phyloP scores from a whole-genome alignment of 2,797 vertebrate genomes.

The Eulemur coronatus region DNA sequence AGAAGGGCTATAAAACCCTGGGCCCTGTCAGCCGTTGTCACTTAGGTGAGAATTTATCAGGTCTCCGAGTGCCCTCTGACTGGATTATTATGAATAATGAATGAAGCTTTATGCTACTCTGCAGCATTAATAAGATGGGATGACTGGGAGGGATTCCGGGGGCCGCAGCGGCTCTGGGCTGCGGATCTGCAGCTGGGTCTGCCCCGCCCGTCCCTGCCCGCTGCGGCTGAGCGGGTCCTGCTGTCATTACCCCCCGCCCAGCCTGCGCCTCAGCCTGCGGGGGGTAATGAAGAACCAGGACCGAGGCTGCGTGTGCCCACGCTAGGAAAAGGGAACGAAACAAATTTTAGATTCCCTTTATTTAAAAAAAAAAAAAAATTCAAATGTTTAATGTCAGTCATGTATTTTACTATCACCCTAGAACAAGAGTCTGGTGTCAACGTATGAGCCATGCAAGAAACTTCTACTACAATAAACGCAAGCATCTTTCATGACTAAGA shows the following conservation, averaged over 20 bases:
- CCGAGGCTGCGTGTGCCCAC: not conserved
- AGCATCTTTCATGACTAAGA: not conserved
- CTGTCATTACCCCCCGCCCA: constrained; percentile 70
- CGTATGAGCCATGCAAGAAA: not conserved
- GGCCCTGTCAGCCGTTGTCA: constrained; percentile 99
- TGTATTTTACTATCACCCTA: not conserved
- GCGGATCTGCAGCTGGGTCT: constrained; percentile 83
- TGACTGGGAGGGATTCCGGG: constrained; percentile 86
- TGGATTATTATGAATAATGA: constrained; percentile 98
- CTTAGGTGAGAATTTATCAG: constrained; percentile 98
- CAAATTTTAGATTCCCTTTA: not conserved
- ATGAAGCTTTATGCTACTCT: constrained; percentile 93
- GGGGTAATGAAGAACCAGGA: constrained; percentile 62
- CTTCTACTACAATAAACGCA: not conserved
- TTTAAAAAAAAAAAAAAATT: not conserved
- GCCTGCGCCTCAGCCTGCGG: constrained; percentile 70
- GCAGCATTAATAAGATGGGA: constrained; percentile 94
- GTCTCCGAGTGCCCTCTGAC: constrained; percentile 94
- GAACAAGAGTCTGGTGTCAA: not conserved
- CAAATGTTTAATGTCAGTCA: not conserved
- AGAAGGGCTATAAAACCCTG: constrained; percentile 92
- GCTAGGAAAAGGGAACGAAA: constrained; percentile 33
- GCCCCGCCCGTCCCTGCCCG: constrained; percentile 8
- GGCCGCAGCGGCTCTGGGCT: constrained; percentile 83
- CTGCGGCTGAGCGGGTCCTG: not conserved